Conservation (phyloP, 2,888 invertebrate genomes). For the Blastobasis lacticolella region DNA sequence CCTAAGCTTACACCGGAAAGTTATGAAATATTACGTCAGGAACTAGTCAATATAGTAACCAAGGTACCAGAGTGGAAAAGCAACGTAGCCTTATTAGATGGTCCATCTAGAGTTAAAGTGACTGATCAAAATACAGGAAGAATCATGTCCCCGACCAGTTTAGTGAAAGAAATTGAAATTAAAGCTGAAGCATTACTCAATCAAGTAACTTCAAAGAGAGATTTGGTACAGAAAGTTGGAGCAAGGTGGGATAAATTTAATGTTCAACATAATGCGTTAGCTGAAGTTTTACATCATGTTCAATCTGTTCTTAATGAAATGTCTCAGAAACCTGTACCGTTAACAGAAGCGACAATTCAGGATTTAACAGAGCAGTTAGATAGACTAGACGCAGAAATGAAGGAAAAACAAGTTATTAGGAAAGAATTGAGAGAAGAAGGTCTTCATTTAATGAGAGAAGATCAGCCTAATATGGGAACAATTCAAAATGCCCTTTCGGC, state of each 20-base stretch:
- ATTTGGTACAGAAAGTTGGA: slow-evolving; percentile 80
- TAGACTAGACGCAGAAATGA: slow-evolving; percentile 70
- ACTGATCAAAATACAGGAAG: slow-evolving; percentile 81
- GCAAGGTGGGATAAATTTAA: slow-evolving; percentile 87
- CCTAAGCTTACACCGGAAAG: slow-evolving; percentile 82
- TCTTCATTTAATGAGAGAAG: slow-evolving; percentile 84
- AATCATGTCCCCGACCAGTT: slow-evolving; percentile 80
- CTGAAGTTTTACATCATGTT: slow-evolving; percentile 76
- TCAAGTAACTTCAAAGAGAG: slow-evolving; percentile 79
- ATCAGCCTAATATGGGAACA: slow-evolving; percentile 84
- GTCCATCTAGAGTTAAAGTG: slow-evolving; percentile 78
- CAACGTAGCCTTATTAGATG: slow-evolving; percentile 79
- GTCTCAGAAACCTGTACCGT: slow-evolving; percentile 61
- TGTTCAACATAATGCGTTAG: slow-evolving; percentile 80
- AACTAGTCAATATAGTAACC: slow-evolving; percentile 79
- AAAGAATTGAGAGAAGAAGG: slow-evolving; percentile 87
- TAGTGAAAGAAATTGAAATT: slow-evolving; percentile 83
- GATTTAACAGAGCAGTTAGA: slow-evolving; percentile 68
- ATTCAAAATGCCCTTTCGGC: slow-evolving; percentile 86
- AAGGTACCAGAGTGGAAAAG: slow-evolving; percentile 82
- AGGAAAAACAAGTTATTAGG: slow-evolving; percentile 76
- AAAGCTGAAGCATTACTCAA: slow-evolving; percentile 79
- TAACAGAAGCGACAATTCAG: slow-evolving; percentile 62
- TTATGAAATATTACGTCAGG: slow-evolving; percentile 79
- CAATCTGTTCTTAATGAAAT: slow-evolving; percentile 74